A percentile compares a stretch with the other conserved stretches of the same genome.
Evolutionary conservation across 2,888 invertebrate species (phyloP).

Genomic region (Scrobipalpa costella): DNA sequence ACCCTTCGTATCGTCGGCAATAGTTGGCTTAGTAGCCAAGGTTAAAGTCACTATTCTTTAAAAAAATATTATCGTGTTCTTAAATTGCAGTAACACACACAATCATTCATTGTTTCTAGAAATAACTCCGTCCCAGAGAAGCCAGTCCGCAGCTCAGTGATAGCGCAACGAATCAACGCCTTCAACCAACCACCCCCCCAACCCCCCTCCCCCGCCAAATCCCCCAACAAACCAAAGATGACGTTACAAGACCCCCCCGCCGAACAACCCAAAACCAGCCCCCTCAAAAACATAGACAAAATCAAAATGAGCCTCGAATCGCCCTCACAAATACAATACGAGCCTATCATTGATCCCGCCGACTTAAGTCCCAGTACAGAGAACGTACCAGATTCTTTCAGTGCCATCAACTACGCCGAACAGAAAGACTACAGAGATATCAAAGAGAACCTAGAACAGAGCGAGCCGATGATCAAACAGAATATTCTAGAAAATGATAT

Average conservation of each 20-base stretch:
- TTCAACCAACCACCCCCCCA: slow-evolving; percentile 58
- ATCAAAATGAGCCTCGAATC: slow-evolving; percentile 74
- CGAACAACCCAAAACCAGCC: slow-evolving; percentile 62
- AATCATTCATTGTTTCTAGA: slow-evolving; percentile 40
- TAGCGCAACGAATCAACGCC: slow-evolving; percentile 83
- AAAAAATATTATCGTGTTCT: no score
- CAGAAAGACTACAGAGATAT: slow-evolving; percentile 59
- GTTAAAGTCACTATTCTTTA: no score
- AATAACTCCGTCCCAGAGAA: slow-evolving; percentile 81
- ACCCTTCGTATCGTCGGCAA: no score
- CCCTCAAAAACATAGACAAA: slow-evolving; percentile 75
- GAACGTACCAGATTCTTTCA: slow-evolving; percentile 62
- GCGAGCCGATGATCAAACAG: slow-evolving; percentile 77
- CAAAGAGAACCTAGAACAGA: slow-evolving; percentile 50
- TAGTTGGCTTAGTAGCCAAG: no score
- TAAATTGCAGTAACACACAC: neutral
- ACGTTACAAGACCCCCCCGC: slow-evolving; percentile 43
- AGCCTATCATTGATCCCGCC: slow-evolving; percentile 70
- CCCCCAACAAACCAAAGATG: slow-evolving; percentile 37
- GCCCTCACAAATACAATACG: slow-evolving; percentile 77
- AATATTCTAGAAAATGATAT: slow-evolving; percentile 78
- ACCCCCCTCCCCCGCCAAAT: slow-evolving; percentile 39
- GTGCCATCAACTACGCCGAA: slow-evolving; percentile 63
- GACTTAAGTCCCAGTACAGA: slow-evolving; percentile 73
- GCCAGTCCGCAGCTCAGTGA: slow-evolving; percentile 84